Evolutionary conservation across 1,140 invertebrate species (phyloP), one percentile per base, ranked within the genome.

Genomic region (Eueides isabella): DNA sequence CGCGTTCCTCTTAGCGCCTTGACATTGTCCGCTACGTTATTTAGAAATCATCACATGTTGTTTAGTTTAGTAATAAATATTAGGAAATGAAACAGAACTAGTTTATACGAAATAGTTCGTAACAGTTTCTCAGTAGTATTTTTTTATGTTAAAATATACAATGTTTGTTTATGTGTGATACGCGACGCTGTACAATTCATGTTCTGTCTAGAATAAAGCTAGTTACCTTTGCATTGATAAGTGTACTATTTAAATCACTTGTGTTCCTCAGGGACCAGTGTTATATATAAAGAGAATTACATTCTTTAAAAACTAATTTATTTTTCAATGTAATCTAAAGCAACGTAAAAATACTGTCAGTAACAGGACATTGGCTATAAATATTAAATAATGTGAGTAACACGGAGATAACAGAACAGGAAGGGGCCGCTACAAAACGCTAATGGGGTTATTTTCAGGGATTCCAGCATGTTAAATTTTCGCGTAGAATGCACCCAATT

Each of bases 401-500:
- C 80, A 78, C 23, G 67, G 63, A 75, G 70, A 80, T 81, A 74
- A 74, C 74, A 72, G 69, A 48, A 48, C 67, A 76, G 76, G 31
- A 78, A 81, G 76, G 67, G 72, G 71, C 48, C 19, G 48, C 66
- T 74, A 63, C 71, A 73, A 71, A 65, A 78, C 72, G 74, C 76
- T 76, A 81, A 79, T 72, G 38, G 71, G 70, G 74, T 63, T 71
- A 73, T 80, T 80, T 79, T 76, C 68, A 80, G 74, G 79, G 19
- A 26, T 55, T 55, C 79, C 65, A 71, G 44, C 67, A 78, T 64
- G 74, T 90, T 83, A 83, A 83, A 91, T 88, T 86, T 87, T 88
- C 78, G 82, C 83, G 82, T 86, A 80, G 84, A 90, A 87, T 89
- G 86, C 86, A 89, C 76, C 85, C 88, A 90, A 90, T 91, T 90